Evolutionary conservation across 2,113 vertebrate genomes (phyloP).

Genomic region (Peucedramus taeniatus): DNA sequence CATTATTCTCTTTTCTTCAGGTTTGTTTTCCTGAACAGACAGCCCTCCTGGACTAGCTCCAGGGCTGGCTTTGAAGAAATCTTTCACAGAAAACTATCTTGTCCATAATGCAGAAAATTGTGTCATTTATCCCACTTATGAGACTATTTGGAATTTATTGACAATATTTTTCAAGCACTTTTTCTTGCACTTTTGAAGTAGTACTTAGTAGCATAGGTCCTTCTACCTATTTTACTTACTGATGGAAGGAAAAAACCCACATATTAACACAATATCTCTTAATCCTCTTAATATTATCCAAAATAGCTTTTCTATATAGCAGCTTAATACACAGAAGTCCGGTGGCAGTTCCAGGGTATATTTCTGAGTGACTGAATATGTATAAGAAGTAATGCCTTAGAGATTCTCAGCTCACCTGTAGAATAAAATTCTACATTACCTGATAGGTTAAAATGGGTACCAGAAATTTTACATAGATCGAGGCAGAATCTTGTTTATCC

Average conservation of each 20-base stretch:
- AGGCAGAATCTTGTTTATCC: background rate
- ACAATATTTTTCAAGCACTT: background rate
- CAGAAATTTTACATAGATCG: background rate
- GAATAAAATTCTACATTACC: background rate
- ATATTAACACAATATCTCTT: background rate
- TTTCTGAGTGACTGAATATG: background rate
- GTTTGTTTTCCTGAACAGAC: background rate
- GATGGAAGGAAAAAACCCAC: background rate
- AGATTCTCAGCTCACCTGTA: background rate
- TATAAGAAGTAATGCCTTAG: background rate
- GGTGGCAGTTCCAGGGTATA: background rate
- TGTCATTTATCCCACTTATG: background rate
- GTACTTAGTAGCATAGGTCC: background rate
- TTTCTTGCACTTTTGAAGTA: background rate
- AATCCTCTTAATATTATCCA: background rate
- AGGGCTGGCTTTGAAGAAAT: constrained; percentile 11
- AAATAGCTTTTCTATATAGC: background rate
- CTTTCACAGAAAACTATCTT: background rate
- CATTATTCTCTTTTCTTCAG: background rate
- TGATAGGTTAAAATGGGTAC: background rate
- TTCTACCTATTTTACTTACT: background rate
- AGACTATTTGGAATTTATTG: background rate
- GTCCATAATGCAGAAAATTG: background rate
- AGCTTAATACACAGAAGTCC: background rate
- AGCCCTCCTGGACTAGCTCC: background rate